Evolutionary conservation across 2,888 invertebrate species (phyloP).

Genomic region (Metellina segmentata): DNA sequence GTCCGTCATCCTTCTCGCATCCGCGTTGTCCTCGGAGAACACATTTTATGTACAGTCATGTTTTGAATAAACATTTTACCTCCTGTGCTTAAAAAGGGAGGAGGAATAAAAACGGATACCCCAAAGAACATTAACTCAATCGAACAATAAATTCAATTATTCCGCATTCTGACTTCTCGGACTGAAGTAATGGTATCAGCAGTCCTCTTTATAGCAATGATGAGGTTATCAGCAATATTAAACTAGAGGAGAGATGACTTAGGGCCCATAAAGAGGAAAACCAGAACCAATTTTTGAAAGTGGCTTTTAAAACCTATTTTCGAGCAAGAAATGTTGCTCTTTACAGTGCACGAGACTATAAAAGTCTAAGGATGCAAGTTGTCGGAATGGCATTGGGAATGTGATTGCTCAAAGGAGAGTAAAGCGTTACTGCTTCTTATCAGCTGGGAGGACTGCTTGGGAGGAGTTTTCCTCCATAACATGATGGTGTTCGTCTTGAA

Average conservation of each 20-base stretch:
- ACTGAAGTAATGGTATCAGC: slow-evolving; percentile 2
- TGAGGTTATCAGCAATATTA: slow-evolving; percentile 47
- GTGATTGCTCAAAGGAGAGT: not conserved
- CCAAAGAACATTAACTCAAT: not conserved
- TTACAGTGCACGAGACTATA: slow-evolving; percentile 13
- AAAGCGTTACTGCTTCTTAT: slow-evolving; percentile 28
- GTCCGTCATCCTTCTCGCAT: not conserved
- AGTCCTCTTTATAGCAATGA: slow-evolving; percentile 22
- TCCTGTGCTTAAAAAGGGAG: not conserved
- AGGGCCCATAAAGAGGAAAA: slow-evolving; percentile 14
- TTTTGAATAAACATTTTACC: not conserved
- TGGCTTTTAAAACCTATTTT: slow-evolving; percentile 42
- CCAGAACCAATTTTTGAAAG: slow-evolving; percentile 56
- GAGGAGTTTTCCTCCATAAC: not conserved
- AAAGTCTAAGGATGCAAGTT: slow-evolving; percentile 18
- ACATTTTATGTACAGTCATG: not conserved
- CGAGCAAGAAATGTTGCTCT: slow-evolving; percentile 3
- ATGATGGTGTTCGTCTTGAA: not conserved
- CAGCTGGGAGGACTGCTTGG: not conserved
- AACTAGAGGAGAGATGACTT: slow-evolving; percentile 11
- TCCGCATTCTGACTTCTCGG: not conserved
- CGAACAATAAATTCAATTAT: slow-evolving; percentile 7
- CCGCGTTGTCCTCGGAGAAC: not conserved
- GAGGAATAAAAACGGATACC: not conserved
- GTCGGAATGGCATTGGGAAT: slow-evolving; percentile 23